Percentiles rank a stretch among this genome's conserved stretches.
These are phyloP conservation scores for Phalacrocorax pelagicus DNA, from an alignment of 2,113 vertebrate genomes.

Conservation along the genomic window DNA sequence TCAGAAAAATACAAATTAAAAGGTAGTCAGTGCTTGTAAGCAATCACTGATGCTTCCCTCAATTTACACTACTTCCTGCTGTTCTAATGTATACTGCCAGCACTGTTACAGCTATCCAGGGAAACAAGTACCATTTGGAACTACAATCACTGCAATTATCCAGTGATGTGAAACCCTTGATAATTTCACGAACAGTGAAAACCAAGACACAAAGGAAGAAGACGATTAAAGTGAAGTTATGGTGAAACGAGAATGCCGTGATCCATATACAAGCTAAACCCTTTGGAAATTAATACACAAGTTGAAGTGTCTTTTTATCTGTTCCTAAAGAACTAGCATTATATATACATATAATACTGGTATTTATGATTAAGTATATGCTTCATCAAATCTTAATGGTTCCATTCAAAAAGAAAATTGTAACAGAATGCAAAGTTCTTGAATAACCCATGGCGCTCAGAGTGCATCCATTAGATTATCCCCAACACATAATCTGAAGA, in stretches of 20 bases:
- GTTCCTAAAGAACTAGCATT: not conserved
- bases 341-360: not conserved
- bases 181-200: not conserved
- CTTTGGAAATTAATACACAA: not conserved
- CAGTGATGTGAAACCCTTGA: not conserved
- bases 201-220: not conserved
- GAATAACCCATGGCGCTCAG: not conserved
- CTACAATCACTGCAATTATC: not conserved
- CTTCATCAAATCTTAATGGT: not conserved
- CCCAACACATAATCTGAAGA: rapidly evolving
- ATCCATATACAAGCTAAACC: not conserved
- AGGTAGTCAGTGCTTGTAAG: not conserved
- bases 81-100: not conserved
- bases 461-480: not conserved
- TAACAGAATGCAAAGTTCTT: not conserved
- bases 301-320: not conserved
- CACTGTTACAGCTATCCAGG: not conserved
- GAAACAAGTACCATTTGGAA: not conserved
- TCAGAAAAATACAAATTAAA: not conserved
- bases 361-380: not conserved
- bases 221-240: not conserved
- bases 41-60: not conserved
- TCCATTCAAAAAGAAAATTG: not conserved
- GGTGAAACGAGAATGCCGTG: not conserved
- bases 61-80: not conserved